Base-by-base conservation (phyloP, 2,797 vertebrate genomes). In the Pteronotus mesoamericanus region DNA sequence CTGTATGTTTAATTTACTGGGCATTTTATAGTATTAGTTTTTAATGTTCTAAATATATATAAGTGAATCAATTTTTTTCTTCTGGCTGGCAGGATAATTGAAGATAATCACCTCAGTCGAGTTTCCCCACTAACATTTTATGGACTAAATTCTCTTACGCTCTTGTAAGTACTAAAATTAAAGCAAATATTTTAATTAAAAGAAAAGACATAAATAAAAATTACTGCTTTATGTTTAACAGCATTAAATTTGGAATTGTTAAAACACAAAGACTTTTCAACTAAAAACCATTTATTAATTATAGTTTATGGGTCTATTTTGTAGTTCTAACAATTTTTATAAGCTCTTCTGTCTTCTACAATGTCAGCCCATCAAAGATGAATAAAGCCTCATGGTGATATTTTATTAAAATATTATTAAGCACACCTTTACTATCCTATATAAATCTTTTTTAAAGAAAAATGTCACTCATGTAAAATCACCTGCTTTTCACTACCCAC, bases 111-210 rank as follows among this genome's bases (percentile, higher is more conserved):
- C 94, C 99, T 99, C 98, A 99, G 98, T 97, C 98, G 98, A 71
- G 98, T 99, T 82, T 99, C 99, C 37, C 98, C 99, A 26, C 97
- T 98, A 96, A 99, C 99, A 37, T 99, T 99, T 98, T 99, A 99
- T 18, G 99, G 99, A 92, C 98, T 99, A 86, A 99, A 99, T 98
- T 99, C 99, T 1, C 99, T 99, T n/a, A 99, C 99, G 97, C 98
- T 99, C 88, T 97, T 99, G 99, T 99, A 98, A 99, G 99, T 99
- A 98, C 82, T 61, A n/a, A 87, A 86, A 46, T 86, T 96, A 88
- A 89, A 96, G 75, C 39, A 71, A 87, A 69, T 84, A 71, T 93
- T 93, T 85, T 69, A 48, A 37, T 37, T 51, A 79, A 94, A 69
- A n/a, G 42, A 74, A 89, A 86, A 93, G 10, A 77, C 2, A 37